phyloP scores from a whole-genome alignment of 2,797 vertebrate species.

The Tolypeutes matacus region DNA sequence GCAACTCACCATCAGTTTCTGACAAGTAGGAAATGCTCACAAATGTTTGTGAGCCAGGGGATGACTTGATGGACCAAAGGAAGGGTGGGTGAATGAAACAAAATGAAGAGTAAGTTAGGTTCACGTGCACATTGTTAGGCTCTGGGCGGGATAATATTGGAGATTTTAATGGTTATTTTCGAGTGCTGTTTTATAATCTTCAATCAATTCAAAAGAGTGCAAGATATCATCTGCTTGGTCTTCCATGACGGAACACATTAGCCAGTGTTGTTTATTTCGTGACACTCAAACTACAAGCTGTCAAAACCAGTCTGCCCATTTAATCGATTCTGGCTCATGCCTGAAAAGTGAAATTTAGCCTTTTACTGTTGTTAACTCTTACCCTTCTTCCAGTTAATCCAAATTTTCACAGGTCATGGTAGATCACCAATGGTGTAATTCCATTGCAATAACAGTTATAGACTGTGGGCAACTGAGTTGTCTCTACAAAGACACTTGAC shows the following conservation, averaged over 20 bases:
- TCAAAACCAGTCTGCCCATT: slow-evolving; percentile 76
- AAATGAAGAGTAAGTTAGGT: background rate
- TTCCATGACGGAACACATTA: slow-evolving; percentile 68
- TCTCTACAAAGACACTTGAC: background rate
- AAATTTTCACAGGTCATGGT: slow-evolving; percentile 51
- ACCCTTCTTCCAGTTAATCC: slow-evolving; percentile 49
- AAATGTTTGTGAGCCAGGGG: background rate
- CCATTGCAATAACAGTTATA: background rate
- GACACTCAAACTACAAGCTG: slow-evolving; percentile 61
- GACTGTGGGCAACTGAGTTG: background rate
- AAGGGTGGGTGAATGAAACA: background rate
- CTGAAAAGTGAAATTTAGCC: slow-evolving; percentile 66
- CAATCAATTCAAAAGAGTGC: background rate
- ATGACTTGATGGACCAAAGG: background rate
- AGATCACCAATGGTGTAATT: slow-evolving; percentile 23
- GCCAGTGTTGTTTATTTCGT: slow-evolving; percentile 59
- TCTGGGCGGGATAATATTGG: background rate
- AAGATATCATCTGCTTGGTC: slow-evolving; percentile 63
- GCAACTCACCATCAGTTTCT: background rate
- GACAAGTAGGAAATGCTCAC: background rate
- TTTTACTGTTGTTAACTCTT: slow-evolving; percentile 65
- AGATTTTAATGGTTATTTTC: background rate
- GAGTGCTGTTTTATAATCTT: background rate
- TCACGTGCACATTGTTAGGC: background rate
- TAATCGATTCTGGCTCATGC: slow-evolving; percentile 74